Conservation (phyloP, 2,113 vertebrate genomes). For the Galbula dea region DNA sequence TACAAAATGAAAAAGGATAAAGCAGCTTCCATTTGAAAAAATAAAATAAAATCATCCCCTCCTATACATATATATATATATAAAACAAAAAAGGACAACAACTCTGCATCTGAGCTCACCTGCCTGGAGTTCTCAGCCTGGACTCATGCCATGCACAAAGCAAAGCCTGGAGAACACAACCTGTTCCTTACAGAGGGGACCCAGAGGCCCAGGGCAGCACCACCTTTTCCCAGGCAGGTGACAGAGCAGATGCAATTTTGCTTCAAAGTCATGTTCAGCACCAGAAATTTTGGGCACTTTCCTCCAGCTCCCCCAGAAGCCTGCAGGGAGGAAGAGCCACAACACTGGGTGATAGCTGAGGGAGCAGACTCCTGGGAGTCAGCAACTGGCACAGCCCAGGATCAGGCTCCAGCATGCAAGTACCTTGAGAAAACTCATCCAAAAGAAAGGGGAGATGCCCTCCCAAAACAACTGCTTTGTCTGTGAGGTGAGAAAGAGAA, state of each 20-base stretch:
- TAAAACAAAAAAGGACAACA: neutral
- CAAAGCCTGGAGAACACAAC: neutral
- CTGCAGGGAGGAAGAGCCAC: neutral
- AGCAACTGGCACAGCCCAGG: neutral
- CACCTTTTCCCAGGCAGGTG: neutral
- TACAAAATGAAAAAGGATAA: conserved; percentile 65
- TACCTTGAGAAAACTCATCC: neutral
- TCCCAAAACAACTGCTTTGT: neutral
- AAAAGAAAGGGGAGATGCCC: neutral
- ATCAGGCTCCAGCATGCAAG: neutral
- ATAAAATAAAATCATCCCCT: neutral
- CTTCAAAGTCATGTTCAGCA: conserved; percentile 22
- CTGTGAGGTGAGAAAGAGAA: neutral
- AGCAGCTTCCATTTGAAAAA: conserved; percentile 59
- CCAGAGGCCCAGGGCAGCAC: neutral
- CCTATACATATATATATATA: neutral
- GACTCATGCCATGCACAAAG: neutral
- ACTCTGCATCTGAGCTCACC: neutral
- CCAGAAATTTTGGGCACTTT: neutral
- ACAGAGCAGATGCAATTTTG: neutral
- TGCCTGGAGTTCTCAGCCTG: neutral
- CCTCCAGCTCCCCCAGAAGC: conserved; percentile 1
- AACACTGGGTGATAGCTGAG: neutral
- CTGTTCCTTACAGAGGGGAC: neutral
- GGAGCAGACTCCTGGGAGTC: neutral